Evolutionary conservation across 2,888 invertebrate species (phyloP).

Genomic region (Synergus laeviventris): DNA sequence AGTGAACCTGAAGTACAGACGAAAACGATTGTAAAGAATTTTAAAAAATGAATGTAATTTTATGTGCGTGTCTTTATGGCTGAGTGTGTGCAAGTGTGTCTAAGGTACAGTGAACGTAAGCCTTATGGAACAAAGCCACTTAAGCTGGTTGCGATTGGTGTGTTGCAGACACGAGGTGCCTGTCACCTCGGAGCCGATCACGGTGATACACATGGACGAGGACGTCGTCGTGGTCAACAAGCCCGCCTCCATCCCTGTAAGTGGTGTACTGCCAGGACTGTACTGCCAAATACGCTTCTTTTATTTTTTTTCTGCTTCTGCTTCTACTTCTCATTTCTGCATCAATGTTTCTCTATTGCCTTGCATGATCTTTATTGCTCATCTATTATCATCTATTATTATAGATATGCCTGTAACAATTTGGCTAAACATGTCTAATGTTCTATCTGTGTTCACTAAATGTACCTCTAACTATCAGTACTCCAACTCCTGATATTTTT

Average conservation of each 20-base stretch:
- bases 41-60: background rate
- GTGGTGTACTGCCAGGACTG: conserved; percentile 85
- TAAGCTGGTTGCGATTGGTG: conserved; percentile 76
- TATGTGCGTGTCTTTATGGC: background rate
- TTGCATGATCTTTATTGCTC: background rate
- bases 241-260: conserved; percentile 99
- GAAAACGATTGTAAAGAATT: background rate
- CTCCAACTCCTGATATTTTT: too few species aligned
- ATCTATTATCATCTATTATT: too few species aligned
- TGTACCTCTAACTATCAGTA: too few species aligned
- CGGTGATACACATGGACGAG: conserved; percentile 98
- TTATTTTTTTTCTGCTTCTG: background rate
- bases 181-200: conserved; percentile 96
- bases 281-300: conserved; percentile 70
- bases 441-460: too few species aligned
- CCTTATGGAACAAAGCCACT: conserved; percentile 70
- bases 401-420: background rate
- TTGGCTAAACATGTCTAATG: too few species aligned
- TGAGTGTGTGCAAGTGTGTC: conserved; percentile 32
- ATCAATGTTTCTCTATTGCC: background rate
- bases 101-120: conserved; percentile 51
- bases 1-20: background rate
- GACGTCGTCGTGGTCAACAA: conserved; percentile 99
- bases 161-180: conserved; percentile 98
- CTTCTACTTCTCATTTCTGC: background rate